Evolutionary conservation across 2,113 vertebrate species (phyloP).

Genomic region (Protobothrops mucrosquamatus): DNA sequence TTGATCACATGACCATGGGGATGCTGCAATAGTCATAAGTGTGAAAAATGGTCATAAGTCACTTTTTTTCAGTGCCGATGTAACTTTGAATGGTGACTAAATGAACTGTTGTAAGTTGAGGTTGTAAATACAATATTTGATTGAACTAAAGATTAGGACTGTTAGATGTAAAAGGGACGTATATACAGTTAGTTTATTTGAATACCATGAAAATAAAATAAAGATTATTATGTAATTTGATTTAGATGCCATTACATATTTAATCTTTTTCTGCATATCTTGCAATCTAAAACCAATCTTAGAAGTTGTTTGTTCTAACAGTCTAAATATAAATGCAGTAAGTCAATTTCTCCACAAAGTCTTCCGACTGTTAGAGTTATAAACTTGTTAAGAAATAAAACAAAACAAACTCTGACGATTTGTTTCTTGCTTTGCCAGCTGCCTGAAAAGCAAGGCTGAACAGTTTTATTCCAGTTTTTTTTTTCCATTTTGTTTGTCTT

Average conservation of each 20-base stretch:
- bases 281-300: not conserved
- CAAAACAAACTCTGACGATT: not conserved
- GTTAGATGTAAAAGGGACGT: not conserved
- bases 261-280: not conserved
- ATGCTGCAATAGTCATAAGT: not conserved
- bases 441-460: not conserved
- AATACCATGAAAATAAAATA: not conserved
- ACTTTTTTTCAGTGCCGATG: not conserved
- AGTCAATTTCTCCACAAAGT: not conserved
- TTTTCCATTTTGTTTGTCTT: not conserved
- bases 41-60: not conserved
- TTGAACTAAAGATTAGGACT: not conserved
- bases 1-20: not conserved
- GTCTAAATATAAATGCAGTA: not conserved
- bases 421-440: not conserved
- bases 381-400: not conserved
- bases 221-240: not conserved
- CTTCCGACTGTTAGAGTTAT: not conserved
- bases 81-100: not conserved
- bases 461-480: not conserved
- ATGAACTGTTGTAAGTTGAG: not conserved
- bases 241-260: not conserved
- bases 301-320: not conserved
- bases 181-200: not conserved
- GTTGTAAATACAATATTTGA: not conserved